Conservation (phyloP, 1,140 invertebrate species). For the Oppia nitens region DNA sequence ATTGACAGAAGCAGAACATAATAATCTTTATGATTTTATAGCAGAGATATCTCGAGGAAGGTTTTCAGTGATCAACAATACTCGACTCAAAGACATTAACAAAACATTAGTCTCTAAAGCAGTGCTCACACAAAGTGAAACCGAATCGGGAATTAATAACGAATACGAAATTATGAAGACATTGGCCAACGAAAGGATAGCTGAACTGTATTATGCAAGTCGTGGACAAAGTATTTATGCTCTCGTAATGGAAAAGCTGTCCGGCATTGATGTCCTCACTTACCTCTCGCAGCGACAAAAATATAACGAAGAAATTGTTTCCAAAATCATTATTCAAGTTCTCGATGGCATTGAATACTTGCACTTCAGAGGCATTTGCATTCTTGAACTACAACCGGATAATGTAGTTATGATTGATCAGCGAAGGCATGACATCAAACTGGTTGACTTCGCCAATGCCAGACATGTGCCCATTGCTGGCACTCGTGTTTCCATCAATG, state of each 20-base stretch:
- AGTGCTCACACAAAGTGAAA: conserved; percentile 7
- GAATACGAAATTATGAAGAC: conserved; percentile 66
- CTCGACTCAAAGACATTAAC: conserved; percentile 28
- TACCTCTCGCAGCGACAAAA: conserved; percentile 67
- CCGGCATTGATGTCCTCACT: conserved; percentile 75
- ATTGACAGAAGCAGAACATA: conserved; percentile 27
- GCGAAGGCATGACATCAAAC: conserved; percentile 59
- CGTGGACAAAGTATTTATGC: conserved; percentile 21
- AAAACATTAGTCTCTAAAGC: conserved; percentile 17
- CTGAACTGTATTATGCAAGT: conserved; percentile 40
- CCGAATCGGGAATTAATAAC: conserved; percentile 12
- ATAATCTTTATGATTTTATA: conserved; percentile 58
- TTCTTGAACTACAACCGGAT: conserved; percentile 85
- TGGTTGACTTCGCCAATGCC: conserved; percentile 76
- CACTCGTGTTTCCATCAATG: conserved; percentile 40
- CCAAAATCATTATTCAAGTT: conserved; percentile 60
- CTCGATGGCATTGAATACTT: conserved; percentile 76
- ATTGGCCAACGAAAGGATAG: conserved; percentile 67
- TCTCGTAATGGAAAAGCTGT: conserved; percentile 58
- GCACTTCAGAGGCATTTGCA: conserved; percentile 76
- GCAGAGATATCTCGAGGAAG: conserved; percentile 61
- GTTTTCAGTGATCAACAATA: conserved; percentile 65
- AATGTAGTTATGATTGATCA: conserved; percentile 88
- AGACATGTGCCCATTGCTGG: conserved; percentile 60
- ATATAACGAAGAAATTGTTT: conserved; percentile 77